Evolutionary conservation across 92 coral and sea anemone genomes (phyloP).

Genomic region (Hydrozoanthus gracilis): DNA sequence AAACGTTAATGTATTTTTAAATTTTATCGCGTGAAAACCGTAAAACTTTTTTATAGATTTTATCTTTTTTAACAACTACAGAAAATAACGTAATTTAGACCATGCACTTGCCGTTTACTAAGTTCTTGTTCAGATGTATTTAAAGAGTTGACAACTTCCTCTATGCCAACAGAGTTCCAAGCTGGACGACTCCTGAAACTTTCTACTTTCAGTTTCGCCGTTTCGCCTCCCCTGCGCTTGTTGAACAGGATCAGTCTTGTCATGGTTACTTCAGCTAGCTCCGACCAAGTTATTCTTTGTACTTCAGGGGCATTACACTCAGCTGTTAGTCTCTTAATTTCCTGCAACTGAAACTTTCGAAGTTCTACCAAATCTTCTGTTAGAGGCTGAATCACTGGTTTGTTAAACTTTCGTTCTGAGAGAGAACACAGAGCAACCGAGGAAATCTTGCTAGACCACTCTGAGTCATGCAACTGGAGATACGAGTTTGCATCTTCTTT

Average conservation of each 20-base stretch:
- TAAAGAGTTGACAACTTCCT: conserved; percentile 27
- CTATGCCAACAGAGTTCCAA: conserved; percentile 4
- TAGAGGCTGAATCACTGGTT: conserved; percentile 28
- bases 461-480: background rate
- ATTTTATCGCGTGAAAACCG: too few species aligned
- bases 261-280: background rate
- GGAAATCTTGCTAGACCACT: conserved; percentile 16
- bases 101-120: background rate
- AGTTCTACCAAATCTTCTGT: conserved; percentile 26
- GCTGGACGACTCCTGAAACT: conserved; percentile 22
- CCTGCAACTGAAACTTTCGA: background rate
- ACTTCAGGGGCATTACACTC: background rate
- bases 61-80: background rate
- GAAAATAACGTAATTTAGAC: background rate
- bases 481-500: background rate
- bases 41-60: too few species aligned
- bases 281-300: background rate
- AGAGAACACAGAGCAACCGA: background rate
- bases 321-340: conserved; percentile 3
- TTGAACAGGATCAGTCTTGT: conserved; percentile 34
- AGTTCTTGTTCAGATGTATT: conserved; percentile 19
- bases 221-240: conserved; percentile 53
- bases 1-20: too few species aligned
- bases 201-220: conserved; percentile 28
- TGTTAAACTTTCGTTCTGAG: conserved; percentile 37